These are phyloP conservation scores for Chelmon rostratus DNA, from an alignment of 2,797 vertebrate genomes.

Conservation along the genomic window DNA sequence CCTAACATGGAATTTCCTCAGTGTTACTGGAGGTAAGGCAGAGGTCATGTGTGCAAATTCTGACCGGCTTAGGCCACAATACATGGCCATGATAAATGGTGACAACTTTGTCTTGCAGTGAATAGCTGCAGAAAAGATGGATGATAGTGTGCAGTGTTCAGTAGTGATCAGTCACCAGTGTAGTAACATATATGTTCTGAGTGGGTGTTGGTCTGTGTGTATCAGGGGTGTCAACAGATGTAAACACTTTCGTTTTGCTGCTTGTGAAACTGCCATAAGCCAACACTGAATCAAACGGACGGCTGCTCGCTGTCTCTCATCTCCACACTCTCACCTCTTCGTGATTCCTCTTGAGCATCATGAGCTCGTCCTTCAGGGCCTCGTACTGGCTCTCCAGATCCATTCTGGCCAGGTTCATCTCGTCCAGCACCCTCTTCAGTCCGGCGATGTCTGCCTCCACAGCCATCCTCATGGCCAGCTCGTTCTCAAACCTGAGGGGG, in stretches of 20 bases:
- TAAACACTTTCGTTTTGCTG: conserved; percentile 14
- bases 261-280: not conserved
- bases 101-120: conserved; percentile 10
- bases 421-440: conserved; percentile 82
- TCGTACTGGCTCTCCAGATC: conserved; percentile 88
- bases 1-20: conserved; percentile 43
- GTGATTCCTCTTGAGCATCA: conserved; percentile 86
- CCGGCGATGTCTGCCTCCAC: conserved; percentile 84
- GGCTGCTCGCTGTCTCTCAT: not conserved
- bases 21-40: conserved; percentile 27
- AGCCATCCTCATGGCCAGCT: conserved; percentile 80
- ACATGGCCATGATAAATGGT: conserved; percentile 20
- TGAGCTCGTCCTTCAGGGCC: conserved; percentile 85
- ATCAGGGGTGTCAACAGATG: not conserved
- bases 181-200: not conserved
- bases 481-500: conserved; percentile 77
- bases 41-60: conserved; percentile 24
- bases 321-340: conserved; percentile 82
- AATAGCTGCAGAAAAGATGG: conserved; percentile 37
- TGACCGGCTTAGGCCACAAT: conserved; percentile 10
- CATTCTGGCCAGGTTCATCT: conserved; percentile 82
- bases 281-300: not conserved
- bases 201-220: conserved; percentile 24
- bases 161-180: conserved; percentile 3
- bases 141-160: conserved; percentile 31